Conservation (phyloP, 2,113 vertebrate species). For the Platysternon megacephalum region DNA sequence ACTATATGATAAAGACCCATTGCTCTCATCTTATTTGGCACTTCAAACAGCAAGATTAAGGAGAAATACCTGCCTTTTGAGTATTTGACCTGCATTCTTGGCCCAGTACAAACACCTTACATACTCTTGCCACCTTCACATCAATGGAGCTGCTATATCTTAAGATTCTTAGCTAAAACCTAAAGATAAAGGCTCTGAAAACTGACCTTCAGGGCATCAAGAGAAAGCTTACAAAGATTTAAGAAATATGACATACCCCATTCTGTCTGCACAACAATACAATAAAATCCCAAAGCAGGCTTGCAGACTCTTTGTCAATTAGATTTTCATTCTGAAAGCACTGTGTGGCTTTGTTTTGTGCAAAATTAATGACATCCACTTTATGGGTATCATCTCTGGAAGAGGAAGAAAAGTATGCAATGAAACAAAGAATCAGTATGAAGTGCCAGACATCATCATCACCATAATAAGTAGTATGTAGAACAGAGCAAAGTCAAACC, state of each 20-base stretch:
- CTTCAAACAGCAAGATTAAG: background rate
- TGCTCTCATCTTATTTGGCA: background rate
- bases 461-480: accelerated
- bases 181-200: background rate
- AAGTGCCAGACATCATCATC: background rate
- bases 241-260: constrained; percentile 82
- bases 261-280: constrained; percentile 95
- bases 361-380: constrained; percentile 98
- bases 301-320: constrained; percentile 93
- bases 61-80: background rate
- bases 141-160: background rate
- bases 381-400: constrained; percentile 96
- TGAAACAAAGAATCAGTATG: background rate
- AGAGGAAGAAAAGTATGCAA: background rate
- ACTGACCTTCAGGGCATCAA: background rate
- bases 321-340: constrained; percentile 88
- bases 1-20: background rate
- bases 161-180: background rate
- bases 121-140: background rate
- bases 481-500: background rate
- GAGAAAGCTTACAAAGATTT: accelerated
- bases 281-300: constrained; percentile 95
- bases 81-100: background rate
- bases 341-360: constrained; percentile 91
- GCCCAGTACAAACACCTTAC: accelerated